Base-by-base conservation (phyloP, 1,140 invertebrate species). In the Globodera ellingtonae region DNA sequence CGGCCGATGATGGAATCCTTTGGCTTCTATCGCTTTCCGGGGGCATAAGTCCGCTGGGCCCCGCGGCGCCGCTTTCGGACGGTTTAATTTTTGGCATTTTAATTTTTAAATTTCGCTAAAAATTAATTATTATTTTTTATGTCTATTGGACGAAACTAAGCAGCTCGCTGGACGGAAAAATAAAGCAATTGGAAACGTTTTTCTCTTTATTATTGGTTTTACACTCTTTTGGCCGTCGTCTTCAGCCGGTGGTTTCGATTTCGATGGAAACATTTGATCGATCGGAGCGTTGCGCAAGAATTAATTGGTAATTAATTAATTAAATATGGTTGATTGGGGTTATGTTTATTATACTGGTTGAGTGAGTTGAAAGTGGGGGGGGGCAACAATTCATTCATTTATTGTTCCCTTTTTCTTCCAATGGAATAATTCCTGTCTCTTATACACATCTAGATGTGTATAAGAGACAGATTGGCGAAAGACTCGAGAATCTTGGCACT, bases 401-500 rank as follows among this genome's bases (percentile, higher is more conserved):
- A 35, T 35, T 52, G 9, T 52, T 52, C 52, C 52, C 18, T 62
- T 18, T 13, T 62, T 62, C 10, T 62, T 62, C 56, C 15, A 6
- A 18, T 18, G 35, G 35, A 62, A 62, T 62, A 18, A 18, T 62
- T 62, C 18, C n/a, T n/a, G n/a, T n/a, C n/a, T n/a, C n/a, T n/a
- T n/a, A n/a, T n/a, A n/a, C n/a, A n/a, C n/a, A n/a, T n/a, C n/a
- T n/a, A n/a, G n/a, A n/a, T n/a, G n/a, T n/a, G n/a, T n/a, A n/a
- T n/a, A n/a, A n/a, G n/a, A n/a, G n/a, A n/a, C n/a, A n/a, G n/a
- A 56, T 62, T 62, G 46, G 65, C 48, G 86, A 92, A 92, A 21
- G 91, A 92, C 80, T 92, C 93, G 93, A 94, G 94, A 18, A 94
- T 93, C 78, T 92, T 91, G 18, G 92, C 90, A 82, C 94, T 95